phyloP scores from a whole-genome alignment of 2,888 invertebrate genomes.

The Elegia similella region DNA sequence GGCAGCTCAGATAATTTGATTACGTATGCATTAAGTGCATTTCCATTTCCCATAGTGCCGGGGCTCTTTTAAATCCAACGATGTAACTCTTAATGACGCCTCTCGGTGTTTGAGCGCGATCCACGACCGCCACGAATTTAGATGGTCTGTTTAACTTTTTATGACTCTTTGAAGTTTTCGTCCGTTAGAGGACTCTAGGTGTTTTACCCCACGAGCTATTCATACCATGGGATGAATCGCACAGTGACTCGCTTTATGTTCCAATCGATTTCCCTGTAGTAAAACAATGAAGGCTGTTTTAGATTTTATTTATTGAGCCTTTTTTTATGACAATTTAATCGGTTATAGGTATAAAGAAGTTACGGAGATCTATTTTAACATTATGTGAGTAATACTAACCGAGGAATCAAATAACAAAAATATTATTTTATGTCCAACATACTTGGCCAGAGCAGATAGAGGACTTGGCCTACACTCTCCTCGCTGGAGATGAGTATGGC shows the following conservation, averaged over 20 bases:
- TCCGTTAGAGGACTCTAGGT: neutral
- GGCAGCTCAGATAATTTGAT: constrained; percentile 63
- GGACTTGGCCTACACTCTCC: too few species aligned
- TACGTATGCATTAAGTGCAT: constrained; percentile 79
- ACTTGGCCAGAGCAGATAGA: too few species aligned
- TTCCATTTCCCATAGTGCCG: constrained; percentile 64
- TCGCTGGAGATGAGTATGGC: too few species aligned
- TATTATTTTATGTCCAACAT: too few species aligned
- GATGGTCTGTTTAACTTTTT: constrained; percentile 21
- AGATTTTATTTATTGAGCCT: neutral
- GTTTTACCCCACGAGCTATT: too few species aligned
- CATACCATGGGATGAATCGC: too few species aligned
- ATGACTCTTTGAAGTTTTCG: constrained; percentile 24
- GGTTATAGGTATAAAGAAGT: too few species aligned
- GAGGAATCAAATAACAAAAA: too few species aligned
- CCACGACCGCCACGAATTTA: constrained; percentile 20
- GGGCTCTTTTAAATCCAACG: constrained; percentile 60
- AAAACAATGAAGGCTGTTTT: neutral
- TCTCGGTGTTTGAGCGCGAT: constrained; percentile 24
- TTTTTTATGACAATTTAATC: neutral
- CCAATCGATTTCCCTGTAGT: too few species aligned
- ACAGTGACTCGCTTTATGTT: too few species aligned
- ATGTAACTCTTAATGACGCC: constrained; percentile 53
- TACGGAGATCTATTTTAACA: too few species aligned
- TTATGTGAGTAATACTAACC: too few species aligned